Evolutionary conservation across 2,888 invertebrate species (phyloP), one percentile per base, ranked within the genome.

Genomic region (Malthinus seriepunctatus): DNA sequence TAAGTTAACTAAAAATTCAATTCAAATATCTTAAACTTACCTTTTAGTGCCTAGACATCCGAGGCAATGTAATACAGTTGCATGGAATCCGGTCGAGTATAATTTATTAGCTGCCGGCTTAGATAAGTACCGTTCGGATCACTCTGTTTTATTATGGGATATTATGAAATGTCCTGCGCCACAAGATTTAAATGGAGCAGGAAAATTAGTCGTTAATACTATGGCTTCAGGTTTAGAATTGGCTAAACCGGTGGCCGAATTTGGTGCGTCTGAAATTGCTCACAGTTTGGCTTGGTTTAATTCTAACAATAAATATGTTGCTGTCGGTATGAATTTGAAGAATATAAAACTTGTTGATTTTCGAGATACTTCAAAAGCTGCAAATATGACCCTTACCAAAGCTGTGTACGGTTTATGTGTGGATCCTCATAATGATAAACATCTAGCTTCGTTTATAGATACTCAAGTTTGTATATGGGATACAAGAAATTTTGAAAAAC

Each of bases 141-240:
- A 90, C 75, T 93, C 93, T 57, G 87, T 97, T 37, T 82, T 93
- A 6, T 83, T 97, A 45, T 97, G 96, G 95, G 96, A 97, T 77
- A 88, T 93, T 10, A 76, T 79, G 39, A 83, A 82, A 67, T 79
- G 81, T 69, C 77, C 83, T 0, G 68, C 73, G 31, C 73, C 59
- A 8, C 53, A 58, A 4, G 68, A 72, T 49, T 67, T 68, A 15
- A 73, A 72, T 62, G 69, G 72, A 59, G 61, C 60, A 15, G 67
- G 68, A 4, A 60, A 69, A 67, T 48, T 74, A 46, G 65, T 77
- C 0, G 77, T 78, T 33, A 72, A 70, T 49, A 71, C 79, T 31
- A 68, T 71, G 65, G 74, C 69, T 70, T 81, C 76, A 67, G 83
- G 74, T 75, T 77, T 71, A 55, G 87, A 87, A 59, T 70, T 81